Conservation (phyloP, 1,140 invertebrate genomes). For the Zaprionus camerounensis region DNA sequence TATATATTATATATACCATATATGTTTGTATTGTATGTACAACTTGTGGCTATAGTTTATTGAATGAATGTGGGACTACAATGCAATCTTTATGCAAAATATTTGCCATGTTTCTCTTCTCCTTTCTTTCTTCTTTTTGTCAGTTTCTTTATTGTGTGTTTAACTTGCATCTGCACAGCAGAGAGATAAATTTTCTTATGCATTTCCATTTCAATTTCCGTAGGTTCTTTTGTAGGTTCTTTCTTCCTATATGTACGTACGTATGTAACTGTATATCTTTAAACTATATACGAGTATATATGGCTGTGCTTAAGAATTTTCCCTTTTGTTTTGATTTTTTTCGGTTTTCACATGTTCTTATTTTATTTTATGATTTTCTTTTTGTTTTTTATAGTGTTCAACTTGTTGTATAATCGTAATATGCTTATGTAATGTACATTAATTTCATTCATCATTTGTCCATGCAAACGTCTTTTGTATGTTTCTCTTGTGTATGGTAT, state of each 20-base stretch:
- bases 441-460: slow-evolving; percentile 38
- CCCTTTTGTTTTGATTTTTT: slow-evolving; percentile 6
- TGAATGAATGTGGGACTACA: background rate
- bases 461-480: slow-evolving; percentile 52
- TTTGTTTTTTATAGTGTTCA: background rate
- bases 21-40: slow-evolving; percentile 25
- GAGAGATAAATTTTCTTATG: slow-evolving; percentile 57
- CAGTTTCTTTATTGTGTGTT: slow-evolving; percentile 34
- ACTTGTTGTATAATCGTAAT: slow-evolving; percentile 25
- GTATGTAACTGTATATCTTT: slow-evolving; percentile 29
- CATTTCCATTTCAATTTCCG: slow-evolving; percentile 37
- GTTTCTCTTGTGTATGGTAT: slow-evolving; percentile 33
- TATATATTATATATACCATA: background rate
- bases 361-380: slow-evolving; percentile 2
- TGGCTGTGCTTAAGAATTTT: slow-evolving; percentile 37
- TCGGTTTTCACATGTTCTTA: background rate
- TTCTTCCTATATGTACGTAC: slow-evolving; percentile 36
- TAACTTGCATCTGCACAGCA: slow-evolving; percentile 80
- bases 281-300: slow-evolving; percentile 30
- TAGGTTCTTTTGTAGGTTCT: slow-evolving; percentile 6
- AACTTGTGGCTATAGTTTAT: slow-evolving; percentile 22
- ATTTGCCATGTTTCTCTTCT: slow-evolving; percentile 33
- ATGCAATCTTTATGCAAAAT: slow-evolving; percentile 37
- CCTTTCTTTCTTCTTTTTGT: slow-evolving; percentile 15
- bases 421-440: slow-evolving; percentile 55